These are phyloP conservation scores for Choreutis nemorana DNA, from an alignment of 2,888 invertebrate species.

Conservation along the genomic window DNA sequence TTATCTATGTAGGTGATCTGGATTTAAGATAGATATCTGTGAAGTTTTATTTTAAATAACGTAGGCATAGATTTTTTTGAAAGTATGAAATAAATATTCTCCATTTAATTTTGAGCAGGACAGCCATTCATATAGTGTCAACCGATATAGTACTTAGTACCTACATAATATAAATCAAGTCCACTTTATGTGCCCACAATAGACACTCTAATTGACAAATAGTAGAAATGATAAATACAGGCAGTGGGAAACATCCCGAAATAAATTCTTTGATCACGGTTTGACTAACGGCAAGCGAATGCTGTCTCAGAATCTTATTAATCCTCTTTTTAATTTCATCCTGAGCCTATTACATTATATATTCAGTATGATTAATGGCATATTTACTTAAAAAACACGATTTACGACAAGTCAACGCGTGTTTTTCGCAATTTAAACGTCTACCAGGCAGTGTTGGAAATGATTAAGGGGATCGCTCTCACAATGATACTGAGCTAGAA, in stretches of 20 bases:
- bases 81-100: too few species aligned
- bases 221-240: slow-evolving; percentile 62
- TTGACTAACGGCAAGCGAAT: slow-evolving; percentile 55
- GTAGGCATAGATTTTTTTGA: too few species aligned
- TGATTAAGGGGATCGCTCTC: slow-evolving; percentile 13
- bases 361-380: slow-evolving; percentile 39
- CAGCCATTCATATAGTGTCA: too few species aligned
- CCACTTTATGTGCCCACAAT: slow-evolving; percentile 53
- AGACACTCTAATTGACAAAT: slow-evolving; percentile 64
- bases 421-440: slow-evolving; percentile 20
- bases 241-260: slow-evolving; percentile 52
- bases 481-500: slow-evolving; percentile 6
- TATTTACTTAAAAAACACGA: slow-evolving; percentile 19
- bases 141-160: slow-evolving; percentile 30
- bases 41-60: too few species aligned
- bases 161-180: slow-evolving; percentile 57
- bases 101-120: too few species aligned
- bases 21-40: too few species aligned
- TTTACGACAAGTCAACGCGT: slow-evolving; percentile 18
- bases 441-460: slow-evolving; percentile 15
- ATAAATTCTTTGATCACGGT: slow-evolving; percentile 57
- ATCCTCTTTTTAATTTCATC: slow-evolving; percentile 59
- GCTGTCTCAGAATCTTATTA: slow-evolving; percentile 52
- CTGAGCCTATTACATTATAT: slow-evolving; percentile 31
- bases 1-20: too few species aligned